Evolutionary conservation across 2,888 invertebrate species (phyloP), one percentile per base, ranked within the genome.

Genomic region (Lepeophtheirus nordmannii): DNA sequence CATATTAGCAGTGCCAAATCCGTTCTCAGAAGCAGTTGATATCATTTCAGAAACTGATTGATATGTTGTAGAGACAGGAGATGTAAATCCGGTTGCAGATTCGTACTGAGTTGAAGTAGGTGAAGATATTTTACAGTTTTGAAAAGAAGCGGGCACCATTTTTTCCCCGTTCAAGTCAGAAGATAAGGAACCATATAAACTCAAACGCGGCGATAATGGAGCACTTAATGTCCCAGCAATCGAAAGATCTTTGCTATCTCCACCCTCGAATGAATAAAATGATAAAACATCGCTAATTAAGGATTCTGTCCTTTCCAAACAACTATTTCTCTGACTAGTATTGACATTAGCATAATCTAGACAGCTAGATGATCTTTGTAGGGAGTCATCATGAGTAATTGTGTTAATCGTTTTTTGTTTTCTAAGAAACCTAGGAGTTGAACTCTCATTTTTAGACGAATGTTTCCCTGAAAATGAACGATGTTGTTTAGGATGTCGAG

Each of bases 401-500:
- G 62, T 40, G 23, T 22, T 56, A 14, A 53, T 46, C 1, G 53
- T 22, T 12, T 22, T 37, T 20, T 53, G 8, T 22, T 10, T 8
- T 14, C 56, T n/a, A n/a, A 46, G 46, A 22, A 12, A 46, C 23
- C 20, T 56, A 9, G 46, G 53, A 14, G 20, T 53, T 10, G 41
- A n/a, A n/a, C 11, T 57, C 22, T 22, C 23, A 23, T 30, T 17
- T 12, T 40, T 17, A 8, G n/a, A n/a, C n/a, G 46, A 41, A 22
- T 56, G 46, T 53, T 63, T 63, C 20, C 63, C 56, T 12, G 63
- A 63, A 30, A 63, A 63, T 1, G 63, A 63, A 12, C 63, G 20
- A 37, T 63, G 63, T 17, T 63, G 56, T n/a, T 56, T 63, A 7
- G 63, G 63, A 56, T 62, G 56, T 41, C 67, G 59, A 11, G 68